These are phyloP conservation scores for Zhuqinia jingwanae DNA, from an alignment of 2,888 invertebrate species.

Conservation along the genomic window DNA sequence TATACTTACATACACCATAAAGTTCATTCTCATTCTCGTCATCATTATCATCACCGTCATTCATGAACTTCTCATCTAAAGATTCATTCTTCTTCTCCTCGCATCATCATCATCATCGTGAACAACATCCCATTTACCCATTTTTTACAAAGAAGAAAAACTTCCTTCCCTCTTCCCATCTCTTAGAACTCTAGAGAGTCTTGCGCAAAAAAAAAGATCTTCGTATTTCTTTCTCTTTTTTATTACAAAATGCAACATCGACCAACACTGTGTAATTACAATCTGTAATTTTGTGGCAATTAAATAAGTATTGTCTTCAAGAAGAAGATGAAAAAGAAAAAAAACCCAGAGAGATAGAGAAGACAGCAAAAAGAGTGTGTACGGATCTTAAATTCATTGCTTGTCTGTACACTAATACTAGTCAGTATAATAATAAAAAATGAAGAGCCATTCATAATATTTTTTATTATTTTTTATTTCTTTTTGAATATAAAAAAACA, in stretches of 20 bases:
- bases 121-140: not conserved
- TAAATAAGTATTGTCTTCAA: constrained; percentile 37
- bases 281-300: constrained; percentile 41
- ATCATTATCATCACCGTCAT: constrained; percentile 27
- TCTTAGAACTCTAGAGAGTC: too few relatives aligned
- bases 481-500: not conserved
- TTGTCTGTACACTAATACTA: not conserved
- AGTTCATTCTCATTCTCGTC: not conserved
- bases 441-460: not conserved
- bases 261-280: constrained; percentile 32
- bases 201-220: constrained; percentile 9
- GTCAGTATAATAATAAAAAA: not conserved
- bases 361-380: not conserved
- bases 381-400: too few relatives aligned
- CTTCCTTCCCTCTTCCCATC: not conserved
- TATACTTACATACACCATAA: not conserved
- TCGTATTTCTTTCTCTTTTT: constrained; percentile 16
- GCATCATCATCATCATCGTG: too few relatives aligned
- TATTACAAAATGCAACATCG: constrained; percentile 34
- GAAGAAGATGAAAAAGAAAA: too few relatives aligned
- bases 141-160: constrained; percentile 10
- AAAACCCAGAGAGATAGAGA: not conserved
- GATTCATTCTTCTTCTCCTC: constrained; percentile 41
- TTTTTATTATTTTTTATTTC: too few relatives aligned
- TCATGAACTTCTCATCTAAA: constrained; percentile 28